These are phyloP conservation scores for Acanthosepion pharaonis DNA, from an alignment of 2,888 invertebrate genomes.

Conservation along the genomic window DNA sequence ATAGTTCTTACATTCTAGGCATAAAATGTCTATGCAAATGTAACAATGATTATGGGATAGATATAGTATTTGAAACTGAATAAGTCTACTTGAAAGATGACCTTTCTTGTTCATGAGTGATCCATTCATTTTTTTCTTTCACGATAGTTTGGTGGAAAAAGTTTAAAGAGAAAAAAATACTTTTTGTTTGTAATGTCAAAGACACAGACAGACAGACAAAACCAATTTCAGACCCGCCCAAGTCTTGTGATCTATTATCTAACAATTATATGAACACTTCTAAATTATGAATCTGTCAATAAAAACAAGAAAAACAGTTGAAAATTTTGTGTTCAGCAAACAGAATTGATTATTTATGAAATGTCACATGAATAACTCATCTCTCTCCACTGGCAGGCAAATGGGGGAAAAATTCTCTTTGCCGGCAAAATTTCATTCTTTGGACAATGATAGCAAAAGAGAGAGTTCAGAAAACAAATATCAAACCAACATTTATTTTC, in stretches of 20 bases:
- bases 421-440: neutral
- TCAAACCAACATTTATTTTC: neutral
- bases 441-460: neutral
- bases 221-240: neutral
- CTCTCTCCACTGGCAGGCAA: neutral
- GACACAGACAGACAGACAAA: no score
- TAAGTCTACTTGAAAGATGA: no score
- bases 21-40: no score
- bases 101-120: no score
- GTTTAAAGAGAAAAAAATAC: no score
- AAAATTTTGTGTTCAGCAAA: neutral
- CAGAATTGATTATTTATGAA: slow-evolving; percentile 33
- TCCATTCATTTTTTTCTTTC: no score
- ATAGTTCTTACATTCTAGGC: no score
- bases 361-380: neutral
- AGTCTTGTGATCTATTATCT: neutral
- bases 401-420: neutral
- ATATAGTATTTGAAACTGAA: no score
- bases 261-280: neutral
- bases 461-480: neutral
- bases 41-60: no score
- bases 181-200: no score
- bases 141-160: no score
- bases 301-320: neutral
- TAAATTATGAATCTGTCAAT: neutral